These are phyloP conservation scores for Crocuta crocuta DNA, from an alignment of 2,113 vertebrate genomes.

Conservation along the genomic window DNA sequence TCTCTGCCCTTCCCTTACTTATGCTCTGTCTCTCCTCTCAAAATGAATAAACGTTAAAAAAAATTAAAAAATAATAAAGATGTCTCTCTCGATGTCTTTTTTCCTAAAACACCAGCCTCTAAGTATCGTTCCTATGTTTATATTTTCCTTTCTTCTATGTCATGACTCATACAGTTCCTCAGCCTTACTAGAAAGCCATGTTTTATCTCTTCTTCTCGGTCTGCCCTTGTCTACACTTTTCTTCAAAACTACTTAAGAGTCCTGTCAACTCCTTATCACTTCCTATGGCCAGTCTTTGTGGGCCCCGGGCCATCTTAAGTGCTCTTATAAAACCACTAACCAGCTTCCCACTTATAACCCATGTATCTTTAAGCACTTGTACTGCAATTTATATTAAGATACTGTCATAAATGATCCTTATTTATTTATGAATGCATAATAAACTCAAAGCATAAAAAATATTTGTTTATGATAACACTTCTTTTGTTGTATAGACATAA, in stretches of 20 bases:
- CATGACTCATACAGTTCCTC: neutral
- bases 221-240: slow-evolving; percentile 15
- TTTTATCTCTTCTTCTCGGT: neutral
- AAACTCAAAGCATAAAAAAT: slow-evolving; percentile 50
- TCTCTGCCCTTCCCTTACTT: no score
- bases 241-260: slow-evolving; percentile 13
- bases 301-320: neutral
- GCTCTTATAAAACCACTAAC: neutral
- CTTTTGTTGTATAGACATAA: neutral
- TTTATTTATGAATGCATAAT: neutral
- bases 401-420: neutral
- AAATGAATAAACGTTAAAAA: no score
- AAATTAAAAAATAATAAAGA: no score
- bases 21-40: no score
- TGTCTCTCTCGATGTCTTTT: neutral
- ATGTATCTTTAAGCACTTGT: neutral
- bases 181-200: neutral
- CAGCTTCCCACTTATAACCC: neutral
- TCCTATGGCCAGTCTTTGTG: neutral
- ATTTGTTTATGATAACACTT: slow-evolving; percentile 11
- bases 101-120: neutral
- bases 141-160: slow-evolving; percentile 15
- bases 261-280: neutral
- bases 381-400: neutral
- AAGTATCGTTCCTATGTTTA: neutral